phyloP scores from a whole-genome alignment of 2,113 vertebrate genomes.

The Peucedramus taeniatus region DNA sequence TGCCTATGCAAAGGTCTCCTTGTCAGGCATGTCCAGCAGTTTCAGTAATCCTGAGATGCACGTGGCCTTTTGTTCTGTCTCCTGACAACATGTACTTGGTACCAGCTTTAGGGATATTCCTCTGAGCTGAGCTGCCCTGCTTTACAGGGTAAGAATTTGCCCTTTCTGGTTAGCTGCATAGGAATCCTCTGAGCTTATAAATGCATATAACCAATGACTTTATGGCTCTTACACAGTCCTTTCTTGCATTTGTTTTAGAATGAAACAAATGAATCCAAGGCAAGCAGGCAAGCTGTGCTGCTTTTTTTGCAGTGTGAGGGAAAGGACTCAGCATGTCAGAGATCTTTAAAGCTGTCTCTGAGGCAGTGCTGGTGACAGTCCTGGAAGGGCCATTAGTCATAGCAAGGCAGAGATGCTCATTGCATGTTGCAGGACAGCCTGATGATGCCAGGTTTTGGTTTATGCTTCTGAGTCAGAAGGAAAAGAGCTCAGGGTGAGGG shows the following conservation, averaged over 20 bases:
- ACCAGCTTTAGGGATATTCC: neutral
- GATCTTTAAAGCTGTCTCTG: neutral
- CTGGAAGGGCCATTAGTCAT: neutral
- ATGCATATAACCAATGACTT: neutral
- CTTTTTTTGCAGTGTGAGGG: neutral
- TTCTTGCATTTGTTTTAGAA: neutral
- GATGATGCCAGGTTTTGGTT: neutral
- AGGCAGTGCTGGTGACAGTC: neutral
- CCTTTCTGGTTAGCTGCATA: neutral
- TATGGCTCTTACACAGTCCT: neutral
- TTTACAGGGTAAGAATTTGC: neutral
- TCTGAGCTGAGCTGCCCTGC: neutral
- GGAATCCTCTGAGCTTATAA: neutral
- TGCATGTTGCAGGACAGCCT: neutral
- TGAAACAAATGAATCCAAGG: neutral
- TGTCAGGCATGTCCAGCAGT: neutral
- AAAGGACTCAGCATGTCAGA: neutral
- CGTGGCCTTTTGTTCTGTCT: neutral
- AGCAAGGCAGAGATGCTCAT: neutral
- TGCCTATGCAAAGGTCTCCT: neutral
- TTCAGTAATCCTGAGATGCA: neutral
- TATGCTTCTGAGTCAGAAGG: neutral
- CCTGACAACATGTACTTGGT: neutral
- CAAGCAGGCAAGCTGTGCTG: fast-evolving
- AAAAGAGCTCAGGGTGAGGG: neutral